A percentile compares a stretch with the other conserved stretches of the same genome.
Conservation (phyloP, 2,797 vertebrate genomes). For the Muraenolepis orangiensis region DNA sequence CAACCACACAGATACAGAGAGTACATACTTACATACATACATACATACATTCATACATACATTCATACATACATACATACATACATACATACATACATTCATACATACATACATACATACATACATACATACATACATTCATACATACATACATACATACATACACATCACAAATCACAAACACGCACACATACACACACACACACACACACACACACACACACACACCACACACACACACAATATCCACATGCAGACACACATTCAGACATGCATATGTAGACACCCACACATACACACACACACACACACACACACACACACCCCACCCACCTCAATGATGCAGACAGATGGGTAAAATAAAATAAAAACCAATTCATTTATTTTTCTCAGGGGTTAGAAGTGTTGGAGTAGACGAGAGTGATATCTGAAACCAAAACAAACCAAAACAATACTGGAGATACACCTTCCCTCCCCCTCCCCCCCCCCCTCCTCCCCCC, state of each 20-base stretch:
- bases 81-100: not conserved
- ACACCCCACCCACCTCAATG: not conserved
- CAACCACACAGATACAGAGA: not conserved
- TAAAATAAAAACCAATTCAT: conserved; percentile 22
- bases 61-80: not conserved
- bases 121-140: not conserved
- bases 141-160: not conserved
- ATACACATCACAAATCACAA: not conserved
- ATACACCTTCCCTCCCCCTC: not conserved
- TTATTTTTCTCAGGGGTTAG: conserved; percentile 33
- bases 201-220: not conserved
- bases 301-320: not conserved
- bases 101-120: not conserved
- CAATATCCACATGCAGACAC: not conserved
- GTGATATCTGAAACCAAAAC: conserved; percentile 9
- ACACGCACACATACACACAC: not conserved
- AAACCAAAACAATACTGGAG: not conserved
- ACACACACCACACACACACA: not conserved
- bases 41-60: not conserved
- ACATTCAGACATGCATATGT: not conserved
- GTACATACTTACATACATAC: no score
- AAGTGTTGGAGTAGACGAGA: conserved; percentile 50
- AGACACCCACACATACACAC: not conserved
- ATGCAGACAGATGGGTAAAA: conserved; percentile 15
- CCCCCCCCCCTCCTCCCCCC: no score